Conservation (phyloP, 2,113 vertebrate species). For the Marcusenius ussheri region DNA sequence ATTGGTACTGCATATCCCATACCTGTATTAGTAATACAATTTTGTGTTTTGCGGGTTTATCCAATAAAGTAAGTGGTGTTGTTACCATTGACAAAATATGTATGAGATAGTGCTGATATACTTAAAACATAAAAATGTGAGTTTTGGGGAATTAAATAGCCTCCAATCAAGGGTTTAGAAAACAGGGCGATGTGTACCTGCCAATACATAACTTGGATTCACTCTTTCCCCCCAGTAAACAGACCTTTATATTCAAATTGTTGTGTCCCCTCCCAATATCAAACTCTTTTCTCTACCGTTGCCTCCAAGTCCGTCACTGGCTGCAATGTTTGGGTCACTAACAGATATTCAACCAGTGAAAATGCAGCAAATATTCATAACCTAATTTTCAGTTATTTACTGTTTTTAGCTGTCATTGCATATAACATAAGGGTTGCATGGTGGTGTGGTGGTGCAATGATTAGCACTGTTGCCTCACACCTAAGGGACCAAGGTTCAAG, state of each 20-base stretch:
- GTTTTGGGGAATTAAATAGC: background rate
- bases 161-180: background rate
- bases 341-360: background rate
- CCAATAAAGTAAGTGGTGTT: background rate
- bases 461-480: background rate
- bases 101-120: background rate
- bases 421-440: background rate
- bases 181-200: background rate
- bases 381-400: background rate
- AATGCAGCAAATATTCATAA: background rate
- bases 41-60: background rate
- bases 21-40: background rate
- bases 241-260: background rate
- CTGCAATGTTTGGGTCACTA: background rate
- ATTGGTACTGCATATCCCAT: background rate
- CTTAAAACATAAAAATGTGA: background rate
- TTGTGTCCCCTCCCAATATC: background rate
- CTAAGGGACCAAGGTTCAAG: background rate
- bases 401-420: background rate
- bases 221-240: background rate
- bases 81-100: background rate
- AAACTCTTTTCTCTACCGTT: background rate
- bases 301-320: background rate
- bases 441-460: background rate
- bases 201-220: background rate